Evolutionary conservation across 1,140 invertebrate species (phyloP), one percentile per base, ranked within the genome.

Genomic region (Formica exsecta): DNA sequence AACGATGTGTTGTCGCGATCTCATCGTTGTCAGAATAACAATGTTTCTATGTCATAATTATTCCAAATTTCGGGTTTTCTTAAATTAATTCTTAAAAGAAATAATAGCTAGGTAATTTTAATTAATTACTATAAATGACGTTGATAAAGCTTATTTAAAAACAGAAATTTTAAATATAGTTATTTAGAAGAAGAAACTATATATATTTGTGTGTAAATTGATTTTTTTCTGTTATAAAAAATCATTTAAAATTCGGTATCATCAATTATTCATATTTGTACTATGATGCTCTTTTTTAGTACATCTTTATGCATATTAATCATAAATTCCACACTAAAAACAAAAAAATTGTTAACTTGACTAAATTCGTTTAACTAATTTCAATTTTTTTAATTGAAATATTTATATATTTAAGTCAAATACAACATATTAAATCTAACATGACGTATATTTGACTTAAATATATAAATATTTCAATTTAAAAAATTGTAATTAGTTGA

Each of bases 21-120:
- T 29, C 57, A 80, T 80, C 16, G 19, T 22, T 71, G 4, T 61
- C 44, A 29, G n/a, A 57, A 70, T 25, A 70, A 68, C 22, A 70
- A 44, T 48, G 54, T 25, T 11, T 32, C 8, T 41, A 25, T 54
- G 36, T 9, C 4, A 51, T 25, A 57, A 41, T 59, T 80, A 25
- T 73, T 0, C 25, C 29, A 44, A 19, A 61, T 81, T 73, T 59
- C 36, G 16, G 38, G 19, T 32, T 81, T 54, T 61, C 51, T 19
- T 71, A 11, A 59, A 70, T 41, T 38, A 29, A 44, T 19, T 25
- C 11, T 70, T 38, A 25, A 57, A 70, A n/a, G 68, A 62, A 38
- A 62, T 29, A 68, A 57, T 36, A 19, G 16, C 29, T n/a, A 22
- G 4, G 2, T 36, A 29, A 29, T 41, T 59, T 80, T 19, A 71